Conservation (phyloP, 2,888 invertebrate species). For the Falcaria lacertinaria region DNA sequence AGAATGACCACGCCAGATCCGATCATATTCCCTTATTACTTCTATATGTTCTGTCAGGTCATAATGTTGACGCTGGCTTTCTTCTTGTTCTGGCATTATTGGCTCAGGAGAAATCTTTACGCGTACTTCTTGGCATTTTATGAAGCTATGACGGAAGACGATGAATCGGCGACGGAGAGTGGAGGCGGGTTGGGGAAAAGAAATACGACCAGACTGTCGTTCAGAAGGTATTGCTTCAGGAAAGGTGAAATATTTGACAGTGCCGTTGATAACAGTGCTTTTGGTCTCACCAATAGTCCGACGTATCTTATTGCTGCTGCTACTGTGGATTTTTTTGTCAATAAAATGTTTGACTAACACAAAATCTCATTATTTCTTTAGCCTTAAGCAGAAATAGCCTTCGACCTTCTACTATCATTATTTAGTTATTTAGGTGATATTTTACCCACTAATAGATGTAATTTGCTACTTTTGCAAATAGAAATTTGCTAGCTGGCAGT, state of each 20-base stretch:
- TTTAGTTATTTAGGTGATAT: too few relatives aligned
- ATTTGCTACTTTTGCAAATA: too few relatives aligned
- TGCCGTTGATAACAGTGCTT: constrained; percentile 20
- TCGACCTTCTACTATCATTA: too few relatives aligned
- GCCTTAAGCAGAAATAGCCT: too few relatives aligned
- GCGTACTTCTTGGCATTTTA: constrained; percentile 44
- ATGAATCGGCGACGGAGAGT: neutral
- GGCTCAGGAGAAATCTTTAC: constrained; percentile 40
- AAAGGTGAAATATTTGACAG: constrained; percentile 64
- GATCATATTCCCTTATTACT: constrained; percentile 62
- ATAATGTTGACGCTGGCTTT: constrained; percentile 45
- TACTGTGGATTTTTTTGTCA: constrained; percentile 4
- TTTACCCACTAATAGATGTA: too few relatives aligned
- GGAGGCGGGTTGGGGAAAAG: neutral
- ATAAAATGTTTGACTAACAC: constrained; percentile 6
- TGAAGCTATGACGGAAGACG: constrained; percentile 18
- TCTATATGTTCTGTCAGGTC: constrained; percentile 64
- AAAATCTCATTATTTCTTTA: neutral
- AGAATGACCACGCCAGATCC: constrained; percentile 52
- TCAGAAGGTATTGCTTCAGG: constrained; percentile 61
- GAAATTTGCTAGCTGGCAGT: too few relatives aligned
- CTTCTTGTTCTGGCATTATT: constrained; percentile 38
- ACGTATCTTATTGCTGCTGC: constrained; percentile 3
- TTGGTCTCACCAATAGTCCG: neutral
- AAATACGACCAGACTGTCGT: constrained; percentile 32